These are phyloP conservation scores for Porites evermanni DNA, from an alignment of 92 coral and sea anemone species.

Conservation along the genomic window DNA sequence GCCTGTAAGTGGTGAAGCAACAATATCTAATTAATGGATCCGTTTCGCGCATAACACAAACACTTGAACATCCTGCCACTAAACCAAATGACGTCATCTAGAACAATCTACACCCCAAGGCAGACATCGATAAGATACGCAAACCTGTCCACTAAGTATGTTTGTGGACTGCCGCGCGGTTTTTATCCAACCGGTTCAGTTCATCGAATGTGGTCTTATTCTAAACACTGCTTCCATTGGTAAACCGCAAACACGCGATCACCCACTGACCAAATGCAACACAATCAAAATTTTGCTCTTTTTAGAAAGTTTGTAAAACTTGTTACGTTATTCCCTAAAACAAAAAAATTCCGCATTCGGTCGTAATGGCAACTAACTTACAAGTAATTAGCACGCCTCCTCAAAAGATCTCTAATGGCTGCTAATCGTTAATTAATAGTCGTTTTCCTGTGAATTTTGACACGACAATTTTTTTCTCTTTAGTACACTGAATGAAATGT, in stretches of 20 bases:
- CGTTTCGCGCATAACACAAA: conserved; percentile 7
- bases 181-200: conserved; percentile 8
- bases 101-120: conserved; percentile 15
- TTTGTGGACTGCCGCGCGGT: conserved; percentile 36
- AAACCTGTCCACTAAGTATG: conserved; percentile 26
- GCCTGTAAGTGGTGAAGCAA: neutral
- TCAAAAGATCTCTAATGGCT: conserved; percentile 8
- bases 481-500: neutral
- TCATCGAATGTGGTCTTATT: neutral
- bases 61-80: conserved; percentile 12
- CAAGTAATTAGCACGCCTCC: neutral
- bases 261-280: too few relatives aligned
- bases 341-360: neutral
- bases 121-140: neutral
- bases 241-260: conserved; percentile 48
- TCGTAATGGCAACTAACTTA: neutral
- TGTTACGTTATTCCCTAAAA: neutral
- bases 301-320: neutral
- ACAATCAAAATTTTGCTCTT: neutral
- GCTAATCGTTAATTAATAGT: conserved; percentile 32
- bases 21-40: neutral
- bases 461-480: conserved; percentile 4
- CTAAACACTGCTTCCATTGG: conserved; percentile 13
- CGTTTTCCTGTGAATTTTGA: conserved; percentile 24
- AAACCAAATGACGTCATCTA: conserved; percentile 51